Base-by-base conservation (phyloP, 2,113 vertebrate species). In the Pluvianellus socialis region DNA sequence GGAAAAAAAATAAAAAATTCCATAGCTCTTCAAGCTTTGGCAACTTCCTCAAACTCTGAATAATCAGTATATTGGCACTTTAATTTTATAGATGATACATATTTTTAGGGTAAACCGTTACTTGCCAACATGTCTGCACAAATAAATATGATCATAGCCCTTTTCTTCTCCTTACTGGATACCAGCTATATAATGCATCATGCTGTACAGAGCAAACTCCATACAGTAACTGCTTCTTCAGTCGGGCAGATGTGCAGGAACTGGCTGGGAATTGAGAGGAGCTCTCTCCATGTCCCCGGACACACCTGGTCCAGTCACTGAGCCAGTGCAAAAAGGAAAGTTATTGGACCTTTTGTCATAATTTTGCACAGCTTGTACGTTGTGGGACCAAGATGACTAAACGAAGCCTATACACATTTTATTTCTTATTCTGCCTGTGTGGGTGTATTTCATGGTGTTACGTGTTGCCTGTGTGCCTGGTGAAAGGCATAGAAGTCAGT, bases 361-460 rank as follows among this genome's bases (percentile, higher is more conserved):
- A 52, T 61, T 76, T 52, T 86, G 7, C 28, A 44, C 14, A 88
- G 14, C 4, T 27, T 45, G 1, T 30, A 18, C 27, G 4, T 44
- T 67, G 19, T 58, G 23, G 7, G 10, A 35, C 16, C 5, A 40
- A 49, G 30, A 33, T 13, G 14, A 44, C 7, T 56, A 83, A 90
- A 21, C 1, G 2, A 70, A 55, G 2, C 33, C 59, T 58, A 2
- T 27, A 26, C 1, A 1, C 27, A 65, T 10, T 6, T 33, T 32
- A 44, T 22, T 49, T 53, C 33, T 14, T 63, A 30, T 55, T 82
- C 30, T 85, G 6, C 22, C 24, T 50, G 19, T 71, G 66, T 49
- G 5, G 5, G 8, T 56, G 6, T 30, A 71, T 22, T 35, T 53
- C 10, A 5, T 32, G 27, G 14, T 70, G 59, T 15, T 52, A n/a